phyloP scores from a whole-genome alignment of 2,113 vertebrate genomes.

The Fulmarus glacialis region DNA sequence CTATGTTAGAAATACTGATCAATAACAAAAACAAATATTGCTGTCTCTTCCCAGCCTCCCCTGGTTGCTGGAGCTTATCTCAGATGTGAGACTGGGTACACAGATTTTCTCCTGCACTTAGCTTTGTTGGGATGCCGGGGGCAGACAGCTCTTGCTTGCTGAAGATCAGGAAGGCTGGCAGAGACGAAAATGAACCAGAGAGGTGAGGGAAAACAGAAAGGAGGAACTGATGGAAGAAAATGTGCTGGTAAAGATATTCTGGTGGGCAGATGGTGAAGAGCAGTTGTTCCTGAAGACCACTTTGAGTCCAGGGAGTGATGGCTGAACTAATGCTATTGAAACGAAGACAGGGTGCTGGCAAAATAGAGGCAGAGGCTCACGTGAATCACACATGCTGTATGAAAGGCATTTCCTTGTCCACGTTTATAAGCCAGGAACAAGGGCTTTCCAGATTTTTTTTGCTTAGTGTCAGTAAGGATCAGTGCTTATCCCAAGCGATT shows the following conservation, averaged over 20 bases:
- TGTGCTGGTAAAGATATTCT: not conserved
- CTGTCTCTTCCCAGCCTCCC: not conserved
- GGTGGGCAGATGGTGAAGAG: not conserved
- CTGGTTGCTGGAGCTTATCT: not conserved
- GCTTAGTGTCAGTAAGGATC: not conserved
- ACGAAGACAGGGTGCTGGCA: not conserved
- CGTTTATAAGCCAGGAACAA: not conserved
- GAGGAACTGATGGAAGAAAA: not conserved
- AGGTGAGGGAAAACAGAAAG: not conserved
- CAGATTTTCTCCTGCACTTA: not conserved
- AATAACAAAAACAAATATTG: constrained; percentile 35
- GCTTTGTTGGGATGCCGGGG: not conserved
- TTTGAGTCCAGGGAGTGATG: not conserved
- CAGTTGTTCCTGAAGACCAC: not conserved
- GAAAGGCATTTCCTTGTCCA: not conserved
- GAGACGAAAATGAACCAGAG: not conserved
- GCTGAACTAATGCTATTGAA: not conserved
- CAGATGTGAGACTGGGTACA: not conserved
- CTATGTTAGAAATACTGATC: constrained; percentile 27
- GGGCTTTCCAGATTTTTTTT: not conserved
- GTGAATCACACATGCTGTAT: not conserved
- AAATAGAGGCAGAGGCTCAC: not conserved
- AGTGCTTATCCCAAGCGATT: not conserved
- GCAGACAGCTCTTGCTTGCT: not conserved
- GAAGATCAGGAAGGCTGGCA: not conserved